Percentiles rank a stretch among this genome's conserved stretches.
phyloP scores from a whole-genome alignment of 2,797 vertebrate genomes.

The Mormyrops boulengeri region DNA sequence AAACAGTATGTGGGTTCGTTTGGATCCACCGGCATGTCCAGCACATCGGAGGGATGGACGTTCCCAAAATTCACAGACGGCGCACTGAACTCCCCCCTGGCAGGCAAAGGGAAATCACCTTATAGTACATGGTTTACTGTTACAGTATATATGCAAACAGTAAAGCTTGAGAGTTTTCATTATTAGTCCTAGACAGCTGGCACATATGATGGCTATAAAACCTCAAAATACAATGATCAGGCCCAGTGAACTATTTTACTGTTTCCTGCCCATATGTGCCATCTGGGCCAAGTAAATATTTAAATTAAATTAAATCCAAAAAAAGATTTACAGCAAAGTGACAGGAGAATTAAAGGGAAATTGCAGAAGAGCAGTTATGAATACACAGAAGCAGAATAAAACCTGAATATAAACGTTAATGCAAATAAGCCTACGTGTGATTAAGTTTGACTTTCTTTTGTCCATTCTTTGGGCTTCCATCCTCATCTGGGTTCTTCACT shows the following conservation, averaged over 20 bases:
- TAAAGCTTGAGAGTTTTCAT: not conserved
- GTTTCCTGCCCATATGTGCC: not conserved
- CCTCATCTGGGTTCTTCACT: constrained; percentile 90
- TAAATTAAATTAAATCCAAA: not conserved
- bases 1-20: constrained; percentile 98
- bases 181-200: not conserved
- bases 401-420: not conserved
- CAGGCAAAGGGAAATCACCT: constrained; percentile 15
- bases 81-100: constrained; percentile 83
- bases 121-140: not conserved
- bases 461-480: constrained; percentile 77
- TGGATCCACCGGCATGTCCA: constrained; percentile 98
- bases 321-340: not conserved
- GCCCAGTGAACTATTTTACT: not conserved
- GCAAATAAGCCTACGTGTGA: constrained; percentile 59
- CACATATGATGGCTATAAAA: not conserved
- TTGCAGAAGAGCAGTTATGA: not conserved
- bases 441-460: constrained; percentile 91
- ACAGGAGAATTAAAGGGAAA: not conserved
- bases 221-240: not conserved
- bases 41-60: constrained; percentile 92
- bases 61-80: constrained; percentile 85
- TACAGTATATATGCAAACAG: not conserved
- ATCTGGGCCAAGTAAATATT: not conserved
- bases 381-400: not conserved